Evolutionary conservation across 2,113 vertebrate genomes (phyloP).

Genomic region (Amblyopsis rosae): DNA sequence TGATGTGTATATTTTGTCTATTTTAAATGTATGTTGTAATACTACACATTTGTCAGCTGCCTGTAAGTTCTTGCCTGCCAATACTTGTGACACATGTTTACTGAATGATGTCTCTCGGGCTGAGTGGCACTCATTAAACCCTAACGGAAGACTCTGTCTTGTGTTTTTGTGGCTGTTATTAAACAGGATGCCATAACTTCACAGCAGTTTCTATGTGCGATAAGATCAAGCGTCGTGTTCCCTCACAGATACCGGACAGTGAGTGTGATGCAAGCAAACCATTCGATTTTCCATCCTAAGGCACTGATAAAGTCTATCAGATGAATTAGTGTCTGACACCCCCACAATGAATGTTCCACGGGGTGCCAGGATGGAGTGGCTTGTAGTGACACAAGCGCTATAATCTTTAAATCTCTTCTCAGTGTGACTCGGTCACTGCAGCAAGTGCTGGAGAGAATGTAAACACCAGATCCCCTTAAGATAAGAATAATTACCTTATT

Average conservation of each 20-base stretch:
- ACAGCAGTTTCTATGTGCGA: constrained; percentile 22
- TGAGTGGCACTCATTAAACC: constrained; percentile 68
- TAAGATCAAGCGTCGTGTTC: constrained; percentile 24
- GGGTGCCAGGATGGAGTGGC: constrained; percentile 6
- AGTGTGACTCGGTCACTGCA: constrained; percentile 1
- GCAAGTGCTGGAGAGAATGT: constrained; percentile 31
- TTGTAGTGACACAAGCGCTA: neutral
- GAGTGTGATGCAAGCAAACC: constrained; percentile 29
- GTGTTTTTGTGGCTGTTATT: constrained; percentile 34
- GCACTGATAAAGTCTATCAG: constrained; percentile 35
- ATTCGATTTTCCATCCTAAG: constrained; percentile 26
- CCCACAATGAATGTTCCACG: constrained; percentile 14
- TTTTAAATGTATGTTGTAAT: constrained; percentile 57
- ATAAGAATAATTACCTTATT: constrained; percentile 48
- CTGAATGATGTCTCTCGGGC: constrained; percentile 44
- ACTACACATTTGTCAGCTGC: constrained; percentile 52
- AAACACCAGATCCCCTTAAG: constrained; percentile 54
- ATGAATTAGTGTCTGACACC: constrained; percentile 13
- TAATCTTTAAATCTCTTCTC: neutral
- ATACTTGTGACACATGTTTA: constrained; percentile 68
- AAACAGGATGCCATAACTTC: constrained; percentile 9
- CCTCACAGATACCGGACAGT: neutral
- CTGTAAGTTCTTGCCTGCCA: constrained; percentile 74
- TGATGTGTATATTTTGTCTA: constrained; percentile 55
- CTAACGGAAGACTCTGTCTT: constrained; percentile 37